Base-by-base conservation (phyloP, 1,140 invertebrate genomes). In the Eufriesea mexicana region DNA sequence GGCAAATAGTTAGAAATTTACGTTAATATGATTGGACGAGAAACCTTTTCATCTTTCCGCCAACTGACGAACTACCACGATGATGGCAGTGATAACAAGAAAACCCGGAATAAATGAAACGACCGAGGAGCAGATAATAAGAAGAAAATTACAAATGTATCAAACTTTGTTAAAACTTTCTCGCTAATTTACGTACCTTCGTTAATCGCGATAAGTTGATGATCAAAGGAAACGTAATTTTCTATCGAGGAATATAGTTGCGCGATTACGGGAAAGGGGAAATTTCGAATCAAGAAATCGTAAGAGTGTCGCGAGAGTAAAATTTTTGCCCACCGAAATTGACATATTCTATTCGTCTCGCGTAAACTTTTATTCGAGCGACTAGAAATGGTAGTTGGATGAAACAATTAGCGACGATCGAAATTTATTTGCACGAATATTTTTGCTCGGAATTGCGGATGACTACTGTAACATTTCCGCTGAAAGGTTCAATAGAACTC, bases 281-380 rank as follows among this genome's bases (percentile, higher is more conserved):
- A 64, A 42, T 62, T 64, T 64, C 49, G 47, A 70, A 54, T 72
- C 25, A 59, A 68, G 49, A 35, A 54, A 9, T 61, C 73, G 64
- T 70, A 77, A 83, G 70, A 68, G 42, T 35, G 23, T 61, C 28
- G 74, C 45, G 47, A 77, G 42, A n/a, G 47, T 77, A 9, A 74
- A 54, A 54, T 61, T 51, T 77, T 75, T 23, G 5, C 7, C 18
- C 0, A 45, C 16, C 9, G 8, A 59, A 16, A 16, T 83, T 51
- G 45, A 76, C 79, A 42, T 75, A 81, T 82, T 77, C 55, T 28
- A 23, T 5, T 1, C 23, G 23, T 23, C 47, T n/a, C 45, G 47
- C 8, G 14, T 61, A 6, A 59, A 61, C 54, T 61, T 83, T 83
- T 45, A 35, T 61, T n/a, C 28, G 18, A n/a, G 6, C 18, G 18